phyloP scores from a whole-genome alignment of 2,113 vertebrate genomes.

The Aviceda subcristata region DNA sequence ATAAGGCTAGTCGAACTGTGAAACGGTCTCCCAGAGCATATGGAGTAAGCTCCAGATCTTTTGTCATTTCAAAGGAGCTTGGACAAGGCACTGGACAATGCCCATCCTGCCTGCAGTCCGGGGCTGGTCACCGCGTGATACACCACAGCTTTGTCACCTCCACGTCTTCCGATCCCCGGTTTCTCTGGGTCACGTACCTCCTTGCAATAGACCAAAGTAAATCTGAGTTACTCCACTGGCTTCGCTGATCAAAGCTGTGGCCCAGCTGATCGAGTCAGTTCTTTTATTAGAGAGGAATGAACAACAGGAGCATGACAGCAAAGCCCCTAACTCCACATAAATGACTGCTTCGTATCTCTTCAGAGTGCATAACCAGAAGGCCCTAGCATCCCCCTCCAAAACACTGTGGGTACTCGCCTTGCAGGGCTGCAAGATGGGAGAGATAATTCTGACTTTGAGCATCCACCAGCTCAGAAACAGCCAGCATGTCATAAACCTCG shows the following conservation, averaged over 20 bases:
- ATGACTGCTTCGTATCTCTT: background rate
- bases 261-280: background rate
- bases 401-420: background rate
- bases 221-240: background rate
- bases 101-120: background rate
- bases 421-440: background rate
- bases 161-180: background rate
- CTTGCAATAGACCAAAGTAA: background rate
- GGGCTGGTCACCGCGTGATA: background rate
- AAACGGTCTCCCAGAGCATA: background rate
- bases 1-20: background rate
- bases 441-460: background rate
- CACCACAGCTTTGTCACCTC: background rate
- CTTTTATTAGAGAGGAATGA: background rate
- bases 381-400: background rate
- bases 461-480: background rate
- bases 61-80: background rate
- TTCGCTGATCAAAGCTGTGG: background rate
- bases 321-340: background rate
- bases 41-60: background rate
- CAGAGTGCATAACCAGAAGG: background rate
- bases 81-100: background rate
- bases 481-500: background rate
- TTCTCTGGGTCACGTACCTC: background rate
- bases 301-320: background rate